Evolutionary conservation across 2,888 invertebrate species (phyloP), one percentile per base, ranked within the genome.

Genomic region (Noctua fimbriata): DNA sequence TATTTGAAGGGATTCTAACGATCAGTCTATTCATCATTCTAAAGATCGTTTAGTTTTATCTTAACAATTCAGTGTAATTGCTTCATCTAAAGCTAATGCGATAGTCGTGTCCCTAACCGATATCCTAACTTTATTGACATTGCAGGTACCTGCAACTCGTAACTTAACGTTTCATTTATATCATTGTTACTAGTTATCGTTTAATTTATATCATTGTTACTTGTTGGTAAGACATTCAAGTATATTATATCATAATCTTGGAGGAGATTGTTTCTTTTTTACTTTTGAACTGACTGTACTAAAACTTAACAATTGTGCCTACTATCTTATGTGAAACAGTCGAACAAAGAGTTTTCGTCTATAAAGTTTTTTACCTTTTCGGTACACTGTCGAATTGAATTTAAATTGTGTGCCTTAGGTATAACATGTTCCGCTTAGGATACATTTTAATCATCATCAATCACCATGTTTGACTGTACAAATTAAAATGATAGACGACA

Each of bases 81-180:
- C 85, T 87, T 77, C 86, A 86, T 85, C 81, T 77, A 52, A 70
- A 67, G 77, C 77, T 85, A 85, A 85, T 85, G 85, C 86, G 81
- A 75, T 86, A 81, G 81, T 85, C 81, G 85, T 85, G 85, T 85
- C 66, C 66, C 63, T 24, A 72, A 60, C 32, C 63, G 77, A 83
- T 83, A 83, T 77, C 81, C 69, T 81, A 75, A 83, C 83, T 83
- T 78, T 86, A 86, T 86, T 86, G 74, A 77, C 86, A 77, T 77
- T 52, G 70, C 71, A 75, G 28, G 47, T 67, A 58, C 65, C 2
- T 81, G 36, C 21, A 47, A 21, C 69, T 84, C 63, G 72, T 79
- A 79, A 76, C 44, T 66, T 82, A 47, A 14, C 44, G 58, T 65
- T 65, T 73, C 69, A 81, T 85, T 79, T 77, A 83, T 80, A 71